These are phyloP conservation scores for Hystrix brachyura DNA, from an alignment of 2,113 vertebrate species.

Conservation along the genomic window DNA sequence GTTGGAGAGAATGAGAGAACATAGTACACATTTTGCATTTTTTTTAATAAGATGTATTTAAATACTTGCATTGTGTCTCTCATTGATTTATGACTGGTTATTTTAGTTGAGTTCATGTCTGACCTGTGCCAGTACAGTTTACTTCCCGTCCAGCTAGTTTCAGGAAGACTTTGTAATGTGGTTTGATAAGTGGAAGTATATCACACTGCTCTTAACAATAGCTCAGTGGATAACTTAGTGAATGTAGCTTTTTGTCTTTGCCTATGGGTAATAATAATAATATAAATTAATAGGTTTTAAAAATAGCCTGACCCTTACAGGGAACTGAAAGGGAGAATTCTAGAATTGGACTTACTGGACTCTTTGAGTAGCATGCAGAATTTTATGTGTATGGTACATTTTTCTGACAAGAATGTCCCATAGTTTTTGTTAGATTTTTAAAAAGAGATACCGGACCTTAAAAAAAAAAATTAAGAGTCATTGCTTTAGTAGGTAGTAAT, in stretches of 20 bases:
- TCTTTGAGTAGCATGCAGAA: neutral
- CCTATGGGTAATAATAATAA: neutral
- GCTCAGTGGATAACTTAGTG: neutral
- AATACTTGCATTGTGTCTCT: neutral
- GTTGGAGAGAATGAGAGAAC: neutral
- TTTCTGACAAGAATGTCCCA: neutral
- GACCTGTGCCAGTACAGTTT: constrained; percentile 1
- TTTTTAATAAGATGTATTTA: neutral
- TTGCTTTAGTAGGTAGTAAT: neutral
- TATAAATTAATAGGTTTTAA: constrained; percentile 37
- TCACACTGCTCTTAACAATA: neutral
- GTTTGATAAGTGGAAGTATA: neutral
- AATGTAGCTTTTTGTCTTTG: neutral
- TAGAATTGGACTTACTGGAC: neutral
- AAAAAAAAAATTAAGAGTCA: neutral
- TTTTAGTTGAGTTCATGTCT: constrained; percentile 47
- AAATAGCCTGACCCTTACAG: neutral
- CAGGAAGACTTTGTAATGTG: neutral
- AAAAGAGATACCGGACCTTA: neutral
- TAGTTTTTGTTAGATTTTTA: constrained; percentile 19
- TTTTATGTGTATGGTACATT: neutral
- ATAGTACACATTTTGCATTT: neutral
- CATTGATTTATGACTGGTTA: neutral
- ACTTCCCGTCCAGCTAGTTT: neutral
- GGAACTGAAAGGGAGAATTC: neutral